Conservation (phyloP, 2,797 vertebrate genomes). For the Babyrousa celebensis region DNA sequence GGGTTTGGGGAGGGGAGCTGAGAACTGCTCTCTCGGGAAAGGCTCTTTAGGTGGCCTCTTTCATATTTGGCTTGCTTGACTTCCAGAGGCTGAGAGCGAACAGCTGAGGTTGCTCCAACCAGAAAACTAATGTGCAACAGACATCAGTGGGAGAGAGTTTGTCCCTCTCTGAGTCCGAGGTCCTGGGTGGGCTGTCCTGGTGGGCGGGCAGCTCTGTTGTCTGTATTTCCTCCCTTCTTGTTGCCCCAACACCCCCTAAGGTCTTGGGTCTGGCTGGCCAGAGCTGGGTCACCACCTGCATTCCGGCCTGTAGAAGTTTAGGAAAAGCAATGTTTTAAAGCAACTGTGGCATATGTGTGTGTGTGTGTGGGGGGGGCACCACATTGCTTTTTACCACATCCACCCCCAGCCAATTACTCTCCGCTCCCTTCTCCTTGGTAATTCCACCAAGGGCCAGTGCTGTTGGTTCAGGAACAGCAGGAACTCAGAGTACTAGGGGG, state of each 20-base stretch:
- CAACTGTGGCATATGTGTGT: neutral
- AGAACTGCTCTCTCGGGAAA: neutral
- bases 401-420: neutral
- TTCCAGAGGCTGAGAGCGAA: neutral
- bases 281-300: neutral
- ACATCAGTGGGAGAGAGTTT: neutral
- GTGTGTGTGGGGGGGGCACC: neutral
- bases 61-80: neutral
- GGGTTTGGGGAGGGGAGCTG: neutral
- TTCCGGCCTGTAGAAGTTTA: neutral
- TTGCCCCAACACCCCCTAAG: neutral
- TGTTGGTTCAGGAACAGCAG: neutral
- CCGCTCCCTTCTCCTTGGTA: neutral
- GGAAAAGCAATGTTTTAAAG: conserved; percentile 26
- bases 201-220: neutral
- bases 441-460: neutral
- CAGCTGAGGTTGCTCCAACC: neutral
- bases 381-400: neutral
- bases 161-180: neutral
- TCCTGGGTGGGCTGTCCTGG: neutral
- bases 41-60: neutral
- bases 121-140: neutral
- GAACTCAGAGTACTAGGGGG: neutral
- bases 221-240: neutral
- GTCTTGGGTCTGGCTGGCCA: no score